A percentile compares a stretch with the other conserved stretches of the same genome.
Conservation (phyloP, 2,888 invertebrate genomes). For the Strigamia crassipes region DNA sequence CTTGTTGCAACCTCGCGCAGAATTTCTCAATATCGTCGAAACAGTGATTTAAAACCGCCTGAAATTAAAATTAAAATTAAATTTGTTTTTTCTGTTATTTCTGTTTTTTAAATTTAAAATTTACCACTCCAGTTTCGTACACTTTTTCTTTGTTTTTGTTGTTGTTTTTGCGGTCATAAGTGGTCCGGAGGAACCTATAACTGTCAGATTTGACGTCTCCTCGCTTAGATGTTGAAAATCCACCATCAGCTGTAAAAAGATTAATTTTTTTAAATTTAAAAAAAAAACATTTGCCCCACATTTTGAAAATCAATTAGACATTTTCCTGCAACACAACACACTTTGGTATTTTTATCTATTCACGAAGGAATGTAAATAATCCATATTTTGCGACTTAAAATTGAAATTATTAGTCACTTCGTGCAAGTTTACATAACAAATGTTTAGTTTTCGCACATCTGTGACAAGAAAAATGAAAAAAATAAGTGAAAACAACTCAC, state of each 20-base stretch:
- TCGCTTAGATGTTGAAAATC: background rate
- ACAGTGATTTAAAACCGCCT: slow-evolving; percentile 46
- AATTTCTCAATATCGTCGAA: slow-evolving; percentile 47
- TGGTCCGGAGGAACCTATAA: slow-evolving; percentile 32
- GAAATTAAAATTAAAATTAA: background rate
- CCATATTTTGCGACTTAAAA: too few relatives aligned
- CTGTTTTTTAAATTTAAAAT: background rate
- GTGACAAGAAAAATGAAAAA: background rate
- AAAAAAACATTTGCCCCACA: background rate
- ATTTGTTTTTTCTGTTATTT: background rate
- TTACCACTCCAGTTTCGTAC: slow-evolving; percentile 44
- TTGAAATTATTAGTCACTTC: too few relatives aligned
- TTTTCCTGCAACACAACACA: too few relatives aligned
- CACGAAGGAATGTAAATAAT: background rate
- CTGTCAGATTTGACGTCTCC: slow-evolving; percentile 47
- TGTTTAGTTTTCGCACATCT: background rate
- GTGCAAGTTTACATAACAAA: background rate
- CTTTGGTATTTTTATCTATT: background rate
- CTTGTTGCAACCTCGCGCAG: slow-evolving; percentile 43
- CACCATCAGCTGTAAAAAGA: background rate
- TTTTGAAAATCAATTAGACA: too few relatives aligned
- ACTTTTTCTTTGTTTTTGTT: slow-evolving; percentile 36
- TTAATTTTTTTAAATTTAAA: background rate
- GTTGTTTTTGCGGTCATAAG: slow-evolving; percentile 3
- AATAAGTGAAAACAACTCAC: background rate